These are phyloP conservation scores for Bombus balteatus DNA, from an alignment of 1,140 invertebrate species.

Conservation along the genomic window DNA sequence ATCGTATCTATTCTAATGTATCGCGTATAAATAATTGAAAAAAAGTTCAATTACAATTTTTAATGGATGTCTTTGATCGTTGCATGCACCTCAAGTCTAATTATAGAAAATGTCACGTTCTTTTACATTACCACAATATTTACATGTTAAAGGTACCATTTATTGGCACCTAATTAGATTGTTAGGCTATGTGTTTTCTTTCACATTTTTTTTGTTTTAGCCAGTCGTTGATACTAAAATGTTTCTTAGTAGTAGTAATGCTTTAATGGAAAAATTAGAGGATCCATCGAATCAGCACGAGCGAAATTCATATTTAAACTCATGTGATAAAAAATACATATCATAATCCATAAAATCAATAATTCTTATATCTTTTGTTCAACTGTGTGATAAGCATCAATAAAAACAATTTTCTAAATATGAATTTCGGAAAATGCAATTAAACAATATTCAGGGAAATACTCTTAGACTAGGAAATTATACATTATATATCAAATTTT, in stretches of 20 bases:
- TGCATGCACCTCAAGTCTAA: conserved; percentile 65
- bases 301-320: conserved; percentile 4
- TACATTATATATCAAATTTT: conserved; percentile 45
- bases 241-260: conserved; percentile 48
- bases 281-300: conserved; percentile 11
- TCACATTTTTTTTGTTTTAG: neutral
- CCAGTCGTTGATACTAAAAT: conserved; percentile 23
- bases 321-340: neutral
- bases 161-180: conserved; percentile 55
- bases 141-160: conserved; percentile 53
- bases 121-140: conserved; percentile 53
- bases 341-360: neutral
- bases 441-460: conserved; percentile 34
- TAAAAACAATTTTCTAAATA: conserved; percentile 28
- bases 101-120: conserved; percentile 61
- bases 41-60: conserved; percentile 54
- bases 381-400: conserved; percentile 28
- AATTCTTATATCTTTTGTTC: neutral
- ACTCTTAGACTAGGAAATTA: conserved; percentile 57
- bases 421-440: conserved; percentile 24
- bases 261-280: conserved; percentile 23
- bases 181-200: conserved; percentile 55
- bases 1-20: conserved; percentile 24
- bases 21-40: conserved; percentile 57
- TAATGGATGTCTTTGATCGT: conserved; percentile 63